These are phyloP conservation scores for Escarpia spicata DNA, from an alignment of 2,888 invertebrate species.

Conservation along the genomic window DNA sequence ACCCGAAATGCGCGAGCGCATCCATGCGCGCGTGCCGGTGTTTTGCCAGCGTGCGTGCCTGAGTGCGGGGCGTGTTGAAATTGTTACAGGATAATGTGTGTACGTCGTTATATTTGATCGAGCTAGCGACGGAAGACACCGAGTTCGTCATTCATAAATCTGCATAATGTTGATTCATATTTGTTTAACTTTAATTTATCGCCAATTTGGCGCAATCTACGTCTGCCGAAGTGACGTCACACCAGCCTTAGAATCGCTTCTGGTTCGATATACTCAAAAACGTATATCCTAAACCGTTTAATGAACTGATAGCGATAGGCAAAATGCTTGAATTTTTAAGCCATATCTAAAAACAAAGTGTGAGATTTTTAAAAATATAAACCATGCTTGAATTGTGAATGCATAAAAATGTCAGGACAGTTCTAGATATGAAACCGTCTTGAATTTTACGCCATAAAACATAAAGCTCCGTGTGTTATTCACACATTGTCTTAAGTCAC, in stretches of 20 bases:
- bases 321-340: not conserved
- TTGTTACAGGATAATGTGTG: not conserved
- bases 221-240: not conserved
- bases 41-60: not conserved
- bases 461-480: not conserved
- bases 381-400: too few relatives aligned
- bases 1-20: not conserved
- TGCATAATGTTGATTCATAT: not conserved
- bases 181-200: not conserved
- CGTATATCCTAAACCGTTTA: not conserved
- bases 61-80: not conserved
- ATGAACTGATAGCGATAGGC: not conserved
- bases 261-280: too few relatives aligned
- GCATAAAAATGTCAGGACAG: too few relatives aligned
- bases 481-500: not conserved
- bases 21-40: not conserved
- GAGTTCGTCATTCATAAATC: not conserved
- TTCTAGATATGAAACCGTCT: too few relatives aligned
- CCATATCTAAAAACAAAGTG: not conserved
- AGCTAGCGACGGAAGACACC: not conserved
- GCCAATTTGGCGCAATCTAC: not conserved
- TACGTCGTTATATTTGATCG: not conserved
- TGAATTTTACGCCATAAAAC: too few relatives aligned
- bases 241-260: not conserved
- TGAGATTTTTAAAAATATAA: not conserved